Base-by-base conservation (phyloP, 2,888 invertebrate genomes). In the Galeopsomyia nigrocyanea region DNA sequence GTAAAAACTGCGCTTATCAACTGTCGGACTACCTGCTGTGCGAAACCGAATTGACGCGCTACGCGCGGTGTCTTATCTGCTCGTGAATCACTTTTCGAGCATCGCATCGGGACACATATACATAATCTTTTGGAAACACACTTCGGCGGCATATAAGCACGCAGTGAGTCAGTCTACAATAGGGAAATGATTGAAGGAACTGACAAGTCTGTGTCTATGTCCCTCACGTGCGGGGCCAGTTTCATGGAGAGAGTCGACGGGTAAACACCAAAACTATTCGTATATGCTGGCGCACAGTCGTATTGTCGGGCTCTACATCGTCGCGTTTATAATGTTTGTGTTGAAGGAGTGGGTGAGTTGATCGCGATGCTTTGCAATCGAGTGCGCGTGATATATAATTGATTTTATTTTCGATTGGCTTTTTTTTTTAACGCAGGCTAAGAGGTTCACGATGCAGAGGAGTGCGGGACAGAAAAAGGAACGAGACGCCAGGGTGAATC, bases 261-360 rank as follows among this genome's bases (percentile, higher is more conserved):
- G 49, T 26, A 26, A 26, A 26, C 26, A 26, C 26, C 3, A 5
- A 2, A 5, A 26, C 26, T 26, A 26, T 46, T 31, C 39, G n/a
- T n/a, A 10, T n/a, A n/a, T n/a, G 31, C 57, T n/a, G 14, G 10
- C 46, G 14, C 2, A 19, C 39, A 19, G 14, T 47, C 17, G 17
- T 17, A 26, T 64, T n/a, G 7, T 51, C 46, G 57, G 21, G 39
- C 10, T 56, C 17, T 57, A 19, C 46, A n/a, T 51, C 3, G 13
- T 46, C n/a, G 60, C 31, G 51, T 3, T 14, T 10, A 56, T 71
- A 16, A 71, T 66, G 71, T 66, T 71, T 49, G 53, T 60, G 31
- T 14, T 71, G 21, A 71, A 61, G 22, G 61, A 60, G 71, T 71
- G 65, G 71, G 71, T 71, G 66, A 71, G 66, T n/a, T 22, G n/a